These are phyloP conservation scores for Oreochromis grahami DNA, from an alignment of 2,797 vertebrate genomes.

Conservation along the genomic window DNA sequence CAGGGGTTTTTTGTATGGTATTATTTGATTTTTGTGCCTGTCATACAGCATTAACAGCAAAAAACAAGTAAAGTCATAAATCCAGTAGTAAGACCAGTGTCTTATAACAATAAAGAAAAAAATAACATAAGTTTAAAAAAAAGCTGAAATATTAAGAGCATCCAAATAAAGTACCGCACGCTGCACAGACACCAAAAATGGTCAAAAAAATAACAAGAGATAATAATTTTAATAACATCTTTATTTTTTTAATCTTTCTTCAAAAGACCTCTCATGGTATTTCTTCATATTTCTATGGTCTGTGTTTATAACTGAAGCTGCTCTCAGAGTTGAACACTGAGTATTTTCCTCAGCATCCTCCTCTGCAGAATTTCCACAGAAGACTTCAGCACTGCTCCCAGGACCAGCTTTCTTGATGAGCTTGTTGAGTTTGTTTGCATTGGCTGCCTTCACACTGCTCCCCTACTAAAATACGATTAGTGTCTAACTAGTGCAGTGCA, in stretches of 20 bases:
- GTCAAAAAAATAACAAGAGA: neutral
- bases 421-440: neutral
- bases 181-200: neutral
- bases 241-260: neutral
- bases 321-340: neutral
- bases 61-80: neutral
- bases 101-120: neutral
- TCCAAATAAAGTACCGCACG: neutral
- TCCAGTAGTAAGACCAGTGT: neutral
- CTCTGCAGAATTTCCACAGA: neutral
- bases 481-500: neutral
- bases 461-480: neutral
- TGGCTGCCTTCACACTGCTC: neutral
- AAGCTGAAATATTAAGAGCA: neutral
- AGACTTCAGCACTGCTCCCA: neutral
- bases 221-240: neutral
- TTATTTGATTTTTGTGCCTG: neutral
- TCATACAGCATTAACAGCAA: neutral
- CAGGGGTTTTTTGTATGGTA: neutral
- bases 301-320: neutral
- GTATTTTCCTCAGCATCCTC: neutral
- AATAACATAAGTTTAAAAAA: rapidly evolving
- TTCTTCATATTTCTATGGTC: neutral
- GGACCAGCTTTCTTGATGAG: neutral
- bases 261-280: neutral